A percentile compares a stretch with the other conserved stretches of the same genome.
Evolutionary conservation across 2,888 invertebrate species (phyloP).

Genomic region (Chaitophorus viminalis): DNA sequence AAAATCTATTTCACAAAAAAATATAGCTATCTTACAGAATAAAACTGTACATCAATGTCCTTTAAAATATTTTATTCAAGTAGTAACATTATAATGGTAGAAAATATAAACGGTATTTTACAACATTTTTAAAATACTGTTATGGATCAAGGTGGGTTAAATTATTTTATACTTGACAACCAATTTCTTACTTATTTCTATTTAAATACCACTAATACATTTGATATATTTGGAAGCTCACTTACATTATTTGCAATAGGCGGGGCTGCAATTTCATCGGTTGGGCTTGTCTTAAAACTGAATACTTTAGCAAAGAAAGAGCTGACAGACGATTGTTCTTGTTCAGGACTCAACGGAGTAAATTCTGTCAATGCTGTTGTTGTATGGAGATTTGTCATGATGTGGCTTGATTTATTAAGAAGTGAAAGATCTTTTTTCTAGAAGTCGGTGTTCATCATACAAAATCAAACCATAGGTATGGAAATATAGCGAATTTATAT

Average conservation of each 20-base stretch:
- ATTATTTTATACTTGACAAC: background rate
- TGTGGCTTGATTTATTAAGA: background rate
- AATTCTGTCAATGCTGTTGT: slow-evolving; percentile 80
- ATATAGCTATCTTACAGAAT: background rate
- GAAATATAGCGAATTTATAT: too few species aligned
- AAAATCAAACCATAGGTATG: background rate
- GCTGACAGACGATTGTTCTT: slow-evolving; percentile 76
- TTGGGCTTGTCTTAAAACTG: slow-evolving; percentile 66
- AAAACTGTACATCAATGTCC: background rate
- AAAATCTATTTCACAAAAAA: background rate
- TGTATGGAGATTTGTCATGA: slow-evolving; percentile 71
- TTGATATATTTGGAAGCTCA: background rate
- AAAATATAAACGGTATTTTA: too few species aligned
- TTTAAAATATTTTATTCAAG: background rate
- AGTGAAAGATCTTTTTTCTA: background rate
- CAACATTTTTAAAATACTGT: too few species aligned
- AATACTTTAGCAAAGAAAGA: slow-evolving; percentile 81
- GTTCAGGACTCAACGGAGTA: slow-evolving; percentile 80
- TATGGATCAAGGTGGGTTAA: too few species aligned
- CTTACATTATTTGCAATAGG: slow-evolving; percentile 15
- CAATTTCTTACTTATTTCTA: background rate
- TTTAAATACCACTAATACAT: background rate
- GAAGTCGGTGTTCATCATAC: background rate
- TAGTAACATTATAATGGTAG: too few species aligned
- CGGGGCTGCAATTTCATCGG: background rate